Conservation (phyloP, 2,888 invertebrate genomes). For the Cephus runcator region DNA sequence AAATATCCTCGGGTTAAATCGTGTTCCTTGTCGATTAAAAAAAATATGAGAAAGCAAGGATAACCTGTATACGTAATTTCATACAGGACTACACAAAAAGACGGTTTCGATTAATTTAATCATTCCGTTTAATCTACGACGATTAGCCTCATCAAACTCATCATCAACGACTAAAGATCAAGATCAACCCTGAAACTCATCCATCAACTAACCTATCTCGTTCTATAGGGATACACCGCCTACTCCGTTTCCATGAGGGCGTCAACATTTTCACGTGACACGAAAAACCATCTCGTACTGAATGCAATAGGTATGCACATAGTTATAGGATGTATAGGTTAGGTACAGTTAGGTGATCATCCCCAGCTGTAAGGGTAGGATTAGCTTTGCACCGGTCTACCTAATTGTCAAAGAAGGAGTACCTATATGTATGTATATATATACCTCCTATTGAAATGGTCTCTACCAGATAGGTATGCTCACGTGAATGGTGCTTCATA, state of each 20-base stretch:
- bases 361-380: not conserved
- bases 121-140: not conserved
- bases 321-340: not conserved
- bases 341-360: not conserved
- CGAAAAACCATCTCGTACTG: not conserved
- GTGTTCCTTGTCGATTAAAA: not conserved
- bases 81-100: not conserved
- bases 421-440: not conserved
- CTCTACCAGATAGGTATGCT: not conserved
- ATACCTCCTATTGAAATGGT: not conserved
- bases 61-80: not conserved
- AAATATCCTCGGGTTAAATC: not conserved
- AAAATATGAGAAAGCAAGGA: not conserved
- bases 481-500: constrained; percentile 11
- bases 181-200: not conserved
- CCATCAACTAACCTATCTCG: not conserved
- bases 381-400: constrained; percentile 1
- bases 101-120: not conserved
- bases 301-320: not conserved
- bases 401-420: constrained; percentile 28
- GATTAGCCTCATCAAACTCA: not conserved
- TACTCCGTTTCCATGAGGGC: not conserved
- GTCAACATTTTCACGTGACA: not conserved
- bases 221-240: not conserved
- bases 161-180: not conserved